Conservation (phyloP, 2,797 vertebrate genomes). For the Gallinago stenura region DNA sequence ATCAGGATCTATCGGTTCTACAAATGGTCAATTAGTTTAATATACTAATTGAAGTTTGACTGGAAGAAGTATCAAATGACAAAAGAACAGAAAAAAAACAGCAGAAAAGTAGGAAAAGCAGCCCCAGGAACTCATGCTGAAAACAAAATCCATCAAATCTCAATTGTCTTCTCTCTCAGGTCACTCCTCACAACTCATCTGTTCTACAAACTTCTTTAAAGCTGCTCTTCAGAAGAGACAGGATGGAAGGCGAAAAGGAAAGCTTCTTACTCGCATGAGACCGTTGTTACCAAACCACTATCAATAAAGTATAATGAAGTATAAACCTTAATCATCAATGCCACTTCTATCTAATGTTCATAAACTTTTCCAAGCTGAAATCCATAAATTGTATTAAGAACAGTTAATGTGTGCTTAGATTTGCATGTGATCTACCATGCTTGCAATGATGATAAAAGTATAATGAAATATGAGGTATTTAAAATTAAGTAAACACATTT, state of each 20-base stretch:
- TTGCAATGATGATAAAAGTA: not conserved
- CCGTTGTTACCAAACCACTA: not conserved
- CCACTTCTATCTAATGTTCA: not conserved
- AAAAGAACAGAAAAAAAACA: not conserved
- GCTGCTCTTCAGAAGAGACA: not conserved
- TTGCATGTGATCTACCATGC: not conserved
- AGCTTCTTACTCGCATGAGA: not conserved
- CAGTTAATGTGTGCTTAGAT: not conserved
- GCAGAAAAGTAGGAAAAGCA: not conserved
- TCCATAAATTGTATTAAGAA: not conserved
- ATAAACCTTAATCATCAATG: not conserved
- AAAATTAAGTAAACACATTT: not conserved
- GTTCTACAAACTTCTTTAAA: not conserved
- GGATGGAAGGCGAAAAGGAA: not conserved
- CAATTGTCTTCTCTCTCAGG: not conserved
- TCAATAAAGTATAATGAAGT: not conserved
- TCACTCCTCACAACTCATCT: not conserved
- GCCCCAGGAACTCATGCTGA: not conserved
- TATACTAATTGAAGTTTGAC: not conserved
- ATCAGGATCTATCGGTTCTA: not conserved
- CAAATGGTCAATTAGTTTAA: not conserved
- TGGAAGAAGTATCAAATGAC: not conserved
- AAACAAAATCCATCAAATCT: not conserved
- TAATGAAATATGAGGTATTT: no score
- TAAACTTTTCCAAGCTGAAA: not conserved